Evolutionary conservation across 1,140 invertebrate genomes (phyloP).

Genomic region (Macrostomum lignano): DNA sequence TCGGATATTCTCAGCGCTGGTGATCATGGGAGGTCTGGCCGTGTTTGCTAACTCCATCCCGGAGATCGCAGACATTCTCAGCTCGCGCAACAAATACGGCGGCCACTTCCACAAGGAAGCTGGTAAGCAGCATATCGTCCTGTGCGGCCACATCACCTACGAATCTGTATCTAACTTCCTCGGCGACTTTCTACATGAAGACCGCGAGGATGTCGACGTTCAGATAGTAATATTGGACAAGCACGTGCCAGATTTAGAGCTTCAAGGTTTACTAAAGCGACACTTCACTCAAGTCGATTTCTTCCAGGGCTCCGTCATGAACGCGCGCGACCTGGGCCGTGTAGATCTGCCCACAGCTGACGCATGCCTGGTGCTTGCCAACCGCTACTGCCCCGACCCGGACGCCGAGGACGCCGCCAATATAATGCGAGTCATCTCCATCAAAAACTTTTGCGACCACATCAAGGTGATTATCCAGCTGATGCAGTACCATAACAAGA

Average conservation of each 20-base stretch:
- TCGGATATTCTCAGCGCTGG: slow-evolving; percentile 86
- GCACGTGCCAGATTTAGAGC: slow-evolving; percentile 3
- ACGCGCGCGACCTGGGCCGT: slow-evolving; percentile 87
- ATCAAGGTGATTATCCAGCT: slow-evolving; percentile 93
- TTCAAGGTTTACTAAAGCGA: slow-evolving; percentile 6
- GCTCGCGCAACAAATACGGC: slow-evolving; percentile 5
- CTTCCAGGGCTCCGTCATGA: slow-evolving; percentile 99
- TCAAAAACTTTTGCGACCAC: slow-evolving; percentile 94
- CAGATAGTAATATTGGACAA: slow-evolving; percentile 8
- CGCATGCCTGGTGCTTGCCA: slow-evolving; percentile 83
- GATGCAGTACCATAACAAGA: slow-evolving; percentile 99
- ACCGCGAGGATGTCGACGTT: slow-evolving; percentile 5
- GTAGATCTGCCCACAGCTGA: slow-evolving; percentile 97
- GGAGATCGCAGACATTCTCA: slow-evolving; percentile 6
- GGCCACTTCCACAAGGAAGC: slow-evolving; percentile 5
- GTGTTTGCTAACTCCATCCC: slow-evolving; percentile 18
- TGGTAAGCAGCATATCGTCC: slow-evolving; percentile 8
- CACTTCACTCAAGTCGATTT: slow-evolving; percentile 21
- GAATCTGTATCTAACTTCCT: slow-evolving; percentile 7
- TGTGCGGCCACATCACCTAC: slow-evolving; percentile 8
- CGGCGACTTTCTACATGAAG: slow-evolving; percentile 8
- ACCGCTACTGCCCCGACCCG: slow-evolving; percentile 96
- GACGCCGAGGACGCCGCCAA: slow-evolving; percentile 88
- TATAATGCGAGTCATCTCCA: slow-evolving; percentile 95
- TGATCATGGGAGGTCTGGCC: slow-evolving; percentile 93